These are phyloP conservation scores for Cotesia chilonis DNA, from an alignment of 1,140 invertebrate species.

Conservation along the genomic window DNA sequence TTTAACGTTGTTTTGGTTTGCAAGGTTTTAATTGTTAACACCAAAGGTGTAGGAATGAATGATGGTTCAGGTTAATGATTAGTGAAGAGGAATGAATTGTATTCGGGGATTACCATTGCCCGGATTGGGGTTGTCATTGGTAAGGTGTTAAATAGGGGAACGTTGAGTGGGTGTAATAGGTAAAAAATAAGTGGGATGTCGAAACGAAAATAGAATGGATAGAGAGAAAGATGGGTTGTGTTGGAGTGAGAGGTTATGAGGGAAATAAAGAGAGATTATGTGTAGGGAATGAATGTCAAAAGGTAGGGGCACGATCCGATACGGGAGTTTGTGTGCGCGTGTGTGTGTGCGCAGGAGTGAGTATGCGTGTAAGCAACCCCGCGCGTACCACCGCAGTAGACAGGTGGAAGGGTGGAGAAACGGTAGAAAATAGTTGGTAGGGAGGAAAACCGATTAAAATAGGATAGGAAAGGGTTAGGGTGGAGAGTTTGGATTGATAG, in stretches of 20 bases:
- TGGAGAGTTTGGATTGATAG: constrained; percentile 40
- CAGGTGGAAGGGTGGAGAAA: constrained; percentile 40
- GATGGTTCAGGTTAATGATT: no score
- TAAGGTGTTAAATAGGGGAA: no score
- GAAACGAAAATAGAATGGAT: constrained; percentile 43
- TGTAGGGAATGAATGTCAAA: background rate
- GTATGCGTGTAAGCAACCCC: constrained; percentile 34
- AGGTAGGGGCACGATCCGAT: constrained; percentile 3
- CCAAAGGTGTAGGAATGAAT: background rate
- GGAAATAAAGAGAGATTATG: background rate
- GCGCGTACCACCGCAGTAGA: constrained; percentile 39
- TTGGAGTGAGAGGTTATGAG: constrained; percentile 34
- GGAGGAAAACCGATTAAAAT: constrained; percentile 31
- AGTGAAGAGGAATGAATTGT: no score
- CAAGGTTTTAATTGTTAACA: constrained; percentile 5
- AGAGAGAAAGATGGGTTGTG: constrained; percentile 41
- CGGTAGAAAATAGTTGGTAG: constrained; percentile 42
- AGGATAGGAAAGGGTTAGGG: constrained; percentile 25
- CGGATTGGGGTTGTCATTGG: background rate
- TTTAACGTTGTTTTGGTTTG: background rate
- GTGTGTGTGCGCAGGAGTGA: constrained; percentile 5
- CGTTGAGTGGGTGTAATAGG: background rate
- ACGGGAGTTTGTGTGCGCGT: constrained; percentile 27
- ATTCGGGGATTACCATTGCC: no score
- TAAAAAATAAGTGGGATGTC: constrained; percentile 45